Base-by-base conservation (phyloP, 2,797 vertebrate genomes). In the Bryconaethiops microstoma region DNA sequence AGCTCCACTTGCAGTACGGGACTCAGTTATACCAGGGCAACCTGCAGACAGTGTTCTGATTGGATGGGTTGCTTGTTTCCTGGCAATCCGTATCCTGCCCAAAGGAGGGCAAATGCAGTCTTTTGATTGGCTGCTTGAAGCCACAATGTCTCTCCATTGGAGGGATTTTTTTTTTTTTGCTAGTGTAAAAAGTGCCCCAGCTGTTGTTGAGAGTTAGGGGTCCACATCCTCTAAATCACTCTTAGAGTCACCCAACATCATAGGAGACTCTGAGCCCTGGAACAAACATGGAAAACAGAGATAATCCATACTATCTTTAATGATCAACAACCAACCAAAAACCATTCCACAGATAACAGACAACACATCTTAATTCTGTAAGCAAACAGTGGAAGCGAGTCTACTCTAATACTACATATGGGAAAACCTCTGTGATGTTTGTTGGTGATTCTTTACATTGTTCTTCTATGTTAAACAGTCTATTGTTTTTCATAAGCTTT, bases 191-290 rank as follows among this genome's bases (percentile, higher is more conserved):
- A 77, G 25, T 42, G 50, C 80, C 80, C 72, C 78, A 57, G 6
- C 45, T 84, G 73, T 82, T 86, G 77, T 86, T 75, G 45, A 74
- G 48, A 65, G 86, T 91, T 98, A 99, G 0, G 98, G 96, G 87
- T 99, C 98, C 0, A 99, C 97, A 0, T 99, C 97, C 45, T 99
- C 98, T 80, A 99, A 94, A 93, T 99, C 98, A 87, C 96, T 99
- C 94, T 97, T 97, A 7, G 97, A 94, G 84, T 99, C 98, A 1
- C 98, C 96, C 16, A 99, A 93, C 96, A 99, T 96, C 98, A 99
- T 99, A 86, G 98, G 97, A 89, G 98, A 99, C 83, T 98, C 97
- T 0, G 97, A 99, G 77, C 96, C 97, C 97, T 99, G 87, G 50
- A 65, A 71, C 14, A 85, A 67, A 50, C 45, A 72, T 1, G 42